phyloP scores from a whole-genome alignment of 2,888 invertebrate species.

The Cryptus viduatorius region DNA sequence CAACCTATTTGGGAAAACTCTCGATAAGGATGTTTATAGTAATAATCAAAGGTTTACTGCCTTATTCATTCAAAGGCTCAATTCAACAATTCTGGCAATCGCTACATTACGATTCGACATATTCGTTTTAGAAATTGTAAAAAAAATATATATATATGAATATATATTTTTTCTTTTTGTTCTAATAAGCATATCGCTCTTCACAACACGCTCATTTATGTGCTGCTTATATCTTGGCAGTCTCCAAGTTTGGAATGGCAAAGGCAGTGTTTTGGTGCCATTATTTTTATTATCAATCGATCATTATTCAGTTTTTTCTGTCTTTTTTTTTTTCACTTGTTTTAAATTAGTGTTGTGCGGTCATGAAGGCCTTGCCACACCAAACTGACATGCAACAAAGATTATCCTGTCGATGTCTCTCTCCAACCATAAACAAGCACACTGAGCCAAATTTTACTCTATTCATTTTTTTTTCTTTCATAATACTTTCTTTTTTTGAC shows the following conservation, averaged over 20 bases:
- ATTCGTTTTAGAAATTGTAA: constrained; percentile 20
- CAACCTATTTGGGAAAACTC: not conserved
- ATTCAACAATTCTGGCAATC: constrained; percentile 70
- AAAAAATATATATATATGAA: constrained; percentile 27
- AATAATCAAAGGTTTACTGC: constrained; percentile 63
- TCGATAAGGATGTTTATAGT: constrained; percentile 30
- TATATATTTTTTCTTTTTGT: constrained; percentile 31
- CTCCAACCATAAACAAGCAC: constrained; percentile 85
- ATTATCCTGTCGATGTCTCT: constrained; percentile 68
- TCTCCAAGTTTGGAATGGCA: constrained; percentile 91
- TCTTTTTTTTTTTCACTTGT: constrained; percentile 50
- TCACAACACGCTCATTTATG: constrained; percentile 80
- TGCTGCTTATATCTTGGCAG: constrained; percentile 87
- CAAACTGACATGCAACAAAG: constrained; percentile 83
- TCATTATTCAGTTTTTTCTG: constrained; percentile 45
- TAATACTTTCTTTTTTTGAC: constrained; percentile 80
- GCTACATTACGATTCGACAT: constrained; percentile 63
- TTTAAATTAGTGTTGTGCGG: constrained; percentile 78
- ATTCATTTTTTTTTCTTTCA: constrained; percentile 49
- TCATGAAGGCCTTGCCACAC: constrained; percentile 86
- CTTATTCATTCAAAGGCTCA: constrained; percentile 82
- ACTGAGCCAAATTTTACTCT: constrained; percentile 83
- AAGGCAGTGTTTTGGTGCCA: constrained; percentile 90
- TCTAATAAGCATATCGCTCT: constrained; percentile 61
- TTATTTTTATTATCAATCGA: constrained; percentile 69